Evolutionary conservation across 2,888 invertebrate genomes (phyloP).

Genomic region (Cephus sareptanus): DNA sequence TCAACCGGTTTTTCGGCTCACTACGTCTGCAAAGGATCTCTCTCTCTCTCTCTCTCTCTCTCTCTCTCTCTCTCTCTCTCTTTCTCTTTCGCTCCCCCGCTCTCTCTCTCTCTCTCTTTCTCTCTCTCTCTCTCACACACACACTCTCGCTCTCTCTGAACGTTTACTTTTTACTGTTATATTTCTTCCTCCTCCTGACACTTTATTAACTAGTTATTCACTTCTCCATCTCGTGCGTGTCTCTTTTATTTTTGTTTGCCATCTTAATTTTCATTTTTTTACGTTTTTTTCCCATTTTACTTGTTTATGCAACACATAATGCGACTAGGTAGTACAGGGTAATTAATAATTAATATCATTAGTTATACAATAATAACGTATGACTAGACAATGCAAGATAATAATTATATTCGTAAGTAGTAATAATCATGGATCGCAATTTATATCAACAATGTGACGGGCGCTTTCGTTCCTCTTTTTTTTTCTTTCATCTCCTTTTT

Average conservation of each 20-base stretch:
- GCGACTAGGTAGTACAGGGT: constrained; percentile 66
- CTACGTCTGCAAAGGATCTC: constrained; percentile 43
- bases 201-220: constrained; percentile 33
- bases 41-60: constrained; percentile 30
- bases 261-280: constrained; percentile 49
- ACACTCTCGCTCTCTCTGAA: constrained; percentile 16
- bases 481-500: constrained; percentile 1
- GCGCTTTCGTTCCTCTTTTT: constrained; percentile 44
- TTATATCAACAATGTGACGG: constrained; percentile 65
- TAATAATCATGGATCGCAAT: constrained; percentile 66
- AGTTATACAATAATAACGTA: constrained; percentile 66
- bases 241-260: constrained; percentile 40
- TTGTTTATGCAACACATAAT: constrained; percentile 65
- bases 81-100: constrained; percentile 16
- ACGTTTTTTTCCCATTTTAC: constrained; percentile 24
- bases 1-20: constrained; percentile 37
- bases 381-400: constrained; percentile 67
- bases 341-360: constrained; percentile 66
- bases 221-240: constrained; percentile 24
- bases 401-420: constrained; percentile 66
- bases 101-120: constrained; percentile 15
- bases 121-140: constrained; percentile 14
- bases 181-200: constrained; percentile 34
- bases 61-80: constrained; percentile 26
- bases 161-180: constrained; percentile 3